These are phyloP conservation scores for Linepithema humile DNA, from an alignment of 1,140 invertebrate species.

Conservation along the genomic window DNA sequence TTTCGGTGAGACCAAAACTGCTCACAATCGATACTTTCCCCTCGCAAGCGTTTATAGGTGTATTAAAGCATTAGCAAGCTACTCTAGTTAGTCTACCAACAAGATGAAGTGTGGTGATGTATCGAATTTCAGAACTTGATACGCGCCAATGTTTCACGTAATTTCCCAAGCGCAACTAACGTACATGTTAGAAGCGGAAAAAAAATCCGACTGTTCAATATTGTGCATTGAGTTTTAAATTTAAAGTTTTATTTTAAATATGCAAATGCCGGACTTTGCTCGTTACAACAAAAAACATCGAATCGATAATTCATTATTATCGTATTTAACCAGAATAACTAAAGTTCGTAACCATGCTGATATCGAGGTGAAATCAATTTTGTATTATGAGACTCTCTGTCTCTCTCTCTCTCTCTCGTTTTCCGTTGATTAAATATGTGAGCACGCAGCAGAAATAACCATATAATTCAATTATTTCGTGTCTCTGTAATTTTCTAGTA, in stretches of 20 bases:
- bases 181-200: background rate
- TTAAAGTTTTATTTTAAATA: no score
- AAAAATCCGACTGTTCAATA: no score
- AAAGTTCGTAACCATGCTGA: conserved; percentile 23
- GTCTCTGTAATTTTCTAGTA: conserved; percentile 16
- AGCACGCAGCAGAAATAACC: background rate
- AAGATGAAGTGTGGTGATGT: background rate
- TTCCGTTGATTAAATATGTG: conserved; percentile 34
- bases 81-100: background rate
- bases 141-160: background rate
- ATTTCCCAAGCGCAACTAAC: no score
- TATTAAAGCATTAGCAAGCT: background rate
- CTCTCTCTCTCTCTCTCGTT: no score
- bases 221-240: background rate
- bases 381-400: background rate
- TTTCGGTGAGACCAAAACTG: background rate
- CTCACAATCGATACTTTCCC: background rate
- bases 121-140: background rate
- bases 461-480: conserved; percentile 21
- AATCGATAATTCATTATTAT: conserved; percentile 47
- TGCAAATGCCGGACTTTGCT: background rate
- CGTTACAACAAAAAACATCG: background rate
- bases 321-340: conserved; percentile 26
- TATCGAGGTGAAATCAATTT: conserved; percentile 22
- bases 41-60: background rate